A percentile compares a stretch with the other conserved stretches of the same genome.
Conservation (phyloP, 2,888 invertebrate genomes). For the Conomelus anceps region DNA sequence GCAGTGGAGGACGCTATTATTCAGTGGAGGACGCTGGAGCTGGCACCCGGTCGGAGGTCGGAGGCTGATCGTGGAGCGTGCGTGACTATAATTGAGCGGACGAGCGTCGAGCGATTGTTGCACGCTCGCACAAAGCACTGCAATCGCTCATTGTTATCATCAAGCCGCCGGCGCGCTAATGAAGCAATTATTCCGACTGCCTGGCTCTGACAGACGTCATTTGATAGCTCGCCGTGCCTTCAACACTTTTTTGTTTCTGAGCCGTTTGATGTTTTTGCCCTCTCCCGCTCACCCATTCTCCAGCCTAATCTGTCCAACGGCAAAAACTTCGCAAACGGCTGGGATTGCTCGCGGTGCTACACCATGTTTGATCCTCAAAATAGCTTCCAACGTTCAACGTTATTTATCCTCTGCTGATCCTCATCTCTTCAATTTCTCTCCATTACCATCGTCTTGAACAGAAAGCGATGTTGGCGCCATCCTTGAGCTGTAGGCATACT, state of each 20-base stretch:
- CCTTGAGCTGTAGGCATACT: neutral
- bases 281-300: neutral
- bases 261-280: conserved; percentile 11
- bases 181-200: conserved; percentile 12
- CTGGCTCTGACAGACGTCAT: conserved; percentile 12
- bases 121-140: neutral
- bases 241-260: conserved; percentile 9
- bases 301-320: neutral
- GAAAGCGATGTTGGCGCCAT: neutral
- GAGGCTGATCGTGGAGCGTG: neutral
- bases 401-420: too few relatives aligned
- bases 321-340: neutral
- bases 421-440: neutral
- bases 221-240: conserved; percentile 11
- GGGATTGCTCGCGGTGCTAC: neutral
- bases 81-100: neutral
- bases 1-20: neutral
- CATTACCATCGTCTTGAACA: neutral
- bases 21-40: neutral
- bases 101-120: neutral
- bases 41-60: too few relatives aligned
- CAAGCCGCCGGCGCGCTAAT: conserved; percentile 1
- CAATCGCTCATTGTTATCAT: conserved; percentile 8
- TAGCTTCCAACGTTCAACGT: neutral
- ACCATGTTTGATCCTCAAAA: neutral